Conservation (phyloP, 37 sponge, comb jelly and placozoan species). For the Tethya wilhelma region DNA sequence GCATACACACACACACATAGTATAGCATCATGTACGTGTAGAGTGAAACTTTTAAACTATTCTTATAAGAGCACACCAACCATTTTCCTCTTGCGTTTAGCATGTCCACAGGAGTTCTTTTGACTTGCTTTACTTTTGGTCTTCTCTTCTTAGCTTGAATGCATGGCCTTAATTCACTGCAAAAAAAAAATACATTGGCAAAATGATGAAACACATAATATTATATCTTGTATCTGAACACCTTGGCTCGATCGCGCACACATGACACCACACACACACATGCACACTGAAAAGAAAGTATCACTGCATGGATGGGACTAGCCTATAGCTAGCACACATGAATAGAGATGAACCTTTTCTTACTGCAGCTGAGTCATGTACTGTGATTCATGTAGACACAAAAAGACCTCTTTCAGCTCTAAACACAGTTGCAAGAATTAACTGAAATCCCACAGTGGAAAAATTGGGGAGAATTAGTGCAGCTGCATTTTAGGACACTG, state of each 20-base stretch:
- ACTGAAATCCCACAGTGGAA: no score
- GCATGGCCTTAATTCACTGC: slow-evolving; percentile 65
- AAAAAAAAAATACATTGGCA: background rate
- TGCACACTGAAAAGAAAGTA: no score
- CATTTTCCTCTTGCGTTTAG: slow-evolving; percentile 11
- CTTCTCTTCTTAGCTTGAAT: slow-evolving; percentile 65
- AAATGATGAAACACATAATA: background rate
- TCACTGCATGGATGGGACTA: background rate
- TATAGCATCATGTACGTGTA: no score
- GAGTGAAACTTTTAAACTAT: no score
- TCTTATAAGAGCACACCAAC: slow-evolving; percentile 17
- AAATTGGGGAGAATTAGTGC: no score
- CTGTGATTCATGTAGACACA: background rate
- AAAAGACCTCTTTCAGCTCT: background rate
- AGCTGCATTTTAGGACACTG: no score
- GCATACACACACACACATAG: background rate
- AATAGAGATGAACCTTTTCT: slow-evolving; percentile 1
- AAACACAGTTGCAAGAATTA: no score
- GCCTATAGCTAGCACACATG: no score
- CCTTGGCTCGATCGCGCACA: no score
- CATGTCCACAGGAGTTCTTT: slow-evolving; percentile 17
- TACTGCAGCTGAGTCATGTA: slow-evolving; percentile 18
- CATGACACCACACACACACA: no score
- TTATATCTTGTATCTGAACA: background rate
- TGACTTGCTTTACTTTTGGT: slow-evolving; percentile 26